Conservation (phyloP, 2,888 invertebrate species). For the Dynastes maya region DNA sequence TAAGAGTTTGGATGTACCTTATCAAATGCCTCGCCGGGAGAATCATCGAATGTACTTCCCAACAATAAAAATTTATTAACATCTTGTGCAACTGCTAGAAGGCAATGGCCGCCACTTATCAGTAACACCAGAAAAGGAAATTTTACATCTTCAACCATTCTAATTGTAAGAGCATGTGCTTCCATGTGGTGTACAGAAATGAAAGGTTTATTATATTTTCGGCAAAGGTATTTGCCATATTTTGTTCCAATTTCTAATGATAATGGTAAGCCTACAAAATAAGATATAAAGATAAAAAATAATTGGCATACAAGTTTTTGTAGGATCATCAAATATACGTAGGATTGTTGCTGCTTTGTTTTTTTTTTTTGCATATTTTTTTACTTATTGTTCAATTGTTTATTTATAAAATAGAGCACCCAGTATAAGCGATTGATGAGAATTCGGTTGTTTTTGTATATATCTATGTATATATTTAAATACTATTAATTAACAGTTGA, state of each 20-base stretch:
- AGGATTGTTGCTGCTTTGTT: no score
- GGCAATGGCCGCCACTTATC: slow-evolving; percentile 95
- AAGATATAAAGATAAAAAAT: slow-evolving; percentile 1
- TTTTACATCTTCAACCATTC: slow-evolving; percentile 79
- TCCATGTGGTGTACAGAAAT: slow-evolving; percentile 99
- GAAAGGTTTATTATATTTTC: slow-evolving; percentile 81
- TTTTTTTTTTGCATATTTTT: no score
- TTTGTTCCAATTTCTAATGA: slow-evolving; percentile 87
- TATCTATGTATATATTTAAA: no score
- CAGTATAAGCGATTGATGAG: no score
- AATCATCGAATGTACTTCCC: slow-evolving; percentile 86
- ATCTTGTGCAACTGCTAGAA: slow-evolving; percentile 82
- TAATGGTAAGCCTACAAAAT: slow-evolving; percentile 77
- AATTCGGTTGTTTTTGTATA: no score
- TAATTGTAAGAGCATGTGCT: slow-evolving; percentile 93
- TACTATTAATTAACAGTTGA: no score
- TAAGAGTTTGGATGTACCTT: slow-evolving; percentile 75
- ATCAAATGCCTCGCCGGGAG: slow-evolving; percentile 95
- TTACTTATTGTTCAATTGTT: no score
- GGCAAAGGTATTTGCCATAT: slow-evolving; percentile 85
- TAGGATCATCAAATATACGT: no score
- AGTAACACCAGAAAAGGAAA: slow-evolving; percentile 93
- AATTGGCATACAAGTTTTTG: background rate
- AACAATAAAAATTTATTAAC: slow-evolving; percentile 85
- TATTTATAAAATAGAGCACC: no score